phyloP scores from a whole-genome alignment of 2,888 invertebrate species.

The Phortica okadai region DNA sequence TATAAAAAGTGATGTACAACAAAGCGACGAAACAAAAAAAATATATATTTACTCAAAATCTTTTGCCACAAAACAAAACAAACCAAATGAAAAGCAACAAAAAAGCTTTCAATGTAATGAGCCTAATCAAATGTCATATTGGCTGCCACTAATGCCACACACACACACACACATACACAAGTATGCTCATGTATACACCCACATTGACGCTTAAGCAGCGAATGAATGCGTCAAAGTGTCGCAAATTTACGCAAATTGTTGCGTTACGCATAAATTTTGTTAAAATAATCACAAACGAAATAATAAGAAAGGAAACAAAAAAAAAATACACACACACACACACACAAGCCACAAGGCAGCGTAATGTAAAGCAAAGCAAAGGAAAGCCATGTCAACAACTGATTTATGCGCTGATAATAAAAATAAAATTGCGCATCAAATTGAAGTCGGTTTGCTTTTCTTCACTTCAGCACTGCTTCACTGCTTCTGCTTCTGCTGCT shows the following conservation, averaged over 20 bases:
- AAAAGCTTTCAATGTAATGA: slow-evolving; percentile 9
- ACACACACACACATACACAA: not conserved
- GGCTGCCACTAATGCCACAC: not conserved
- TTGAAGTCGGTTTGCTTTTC: slow-evolving; percentile 6
- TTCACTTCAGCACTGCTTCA: not conserved
- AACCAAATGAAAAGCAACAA: not conserved
- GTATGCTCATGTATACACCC: slow-evolving; percentile 4
- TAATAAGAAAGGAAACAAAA: not conserved
- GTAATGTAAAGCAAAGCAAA: not conserved
- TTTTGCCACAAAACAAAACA: not conserved
- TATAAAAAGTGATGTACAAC: not conserved
- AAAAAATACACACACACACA: not conserved
- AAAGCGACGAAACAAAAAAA: not conserved
- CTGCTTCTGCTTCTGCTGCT: slow-evolving; percentile 7
- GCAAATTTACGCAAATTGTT: slow-evolving; percentile 25
- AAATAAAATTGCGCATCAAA: slow-evolving; percentile 56
- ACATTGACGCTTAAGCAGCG: not conserved
- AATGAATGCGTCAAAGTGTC: not conserved
- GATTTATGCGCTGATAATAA: slow-evolving; percentile 67
- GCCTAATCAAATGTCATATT: slow-evolving; percentile 26
- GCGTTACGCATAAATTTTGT: slow-evolving; percentile 28
- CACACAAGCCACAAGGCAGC: not conserved
- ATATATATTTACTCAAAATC: not conserved
- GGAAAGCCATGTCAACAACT: slow-evolving; percentile 37
- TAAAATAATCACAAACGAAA: not conserved